Percentiles rank a stretch among this genome's conserved stretches.
Conservation (phyloP, 2,888 invertebrate species). For the Drosophila glabriapex region DNA sequence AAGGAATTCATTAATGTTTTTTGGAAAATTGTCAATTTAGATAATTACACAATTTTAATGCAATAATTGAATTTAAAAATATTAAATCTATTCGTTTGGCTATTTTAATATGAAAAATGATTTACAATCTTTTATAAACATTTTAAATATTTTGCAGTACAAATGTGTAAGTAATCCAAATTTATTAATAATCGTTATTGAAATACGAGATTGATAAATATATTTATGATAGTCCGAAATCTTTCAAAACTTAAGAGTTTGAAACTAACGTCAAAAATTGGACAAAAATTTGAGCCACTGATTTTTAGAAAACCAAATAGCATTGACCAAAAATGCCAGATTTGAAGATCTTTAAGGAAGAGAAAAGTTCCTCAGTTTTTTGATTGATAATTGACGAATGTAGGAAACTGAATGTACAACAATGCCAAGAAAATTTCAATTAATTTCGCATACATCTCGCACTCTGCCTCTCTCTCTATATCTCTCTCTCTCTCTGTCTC, state of each 20-base stretch:
- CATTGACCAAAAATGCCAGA: neutral
- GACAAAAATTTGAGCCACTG: neutral
- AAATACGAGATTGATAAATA: neutral
- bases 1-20: neutral
- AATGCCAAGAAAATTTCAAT: conserved; percentile 18
- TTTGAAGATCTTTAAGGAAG: neutral
- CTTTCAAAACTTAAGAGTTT: neutral
- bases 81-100: neutral
- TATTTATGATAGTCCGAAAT: neutral
- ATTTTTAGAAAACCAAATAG: neutral
- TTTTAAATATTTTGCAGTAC: neutral
- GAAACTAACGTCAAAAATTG: neutral
- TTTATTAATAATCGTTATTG: neutral
- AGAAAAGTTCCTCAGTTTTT: neutral
- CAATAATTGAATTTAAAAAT: neutral
- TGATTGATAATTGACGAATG: conserved; percentile 13
- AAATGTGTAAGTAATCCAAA: neutral
- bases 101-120: neutral
- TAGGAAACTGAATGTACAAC: neutral
- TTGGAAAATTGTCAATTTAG: neutral
- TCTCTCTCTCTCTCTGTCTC: neutral
- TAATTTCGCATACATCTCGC: conserved; percentile 13
- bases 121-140: neutral
- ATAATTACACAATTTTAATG: neutral
- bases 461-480: neutral